Evolutionary conservation across 2,113 vertebrate genomes (phyloP).

Genomic region (Ciconia maguari): DNA sequence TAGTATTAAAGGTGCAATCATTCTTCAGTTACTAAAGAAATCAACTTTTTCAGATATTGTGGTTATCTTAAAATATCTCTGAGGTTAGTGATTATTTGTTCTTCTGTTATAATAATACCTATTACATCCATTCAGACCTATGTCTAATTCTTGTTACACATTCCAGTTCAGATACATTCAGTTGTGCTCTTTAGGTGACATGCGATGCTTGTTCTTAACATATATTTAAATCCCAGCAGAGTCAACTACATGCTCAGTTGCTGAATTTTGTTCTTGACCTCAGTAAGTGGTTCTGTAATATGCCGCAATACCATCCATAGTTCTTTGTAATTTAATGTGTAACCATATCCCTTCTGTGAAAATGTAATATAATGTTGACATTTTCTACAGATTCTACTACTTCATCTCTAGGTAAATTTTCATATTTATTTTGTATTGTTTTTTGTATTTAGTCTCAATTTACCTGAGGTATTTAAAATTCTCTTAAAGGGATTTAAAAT

Average conservation of each 20-base stretch:
- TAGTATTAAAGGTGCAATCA: not conserved
- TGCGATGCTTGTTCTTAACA: not conserved
- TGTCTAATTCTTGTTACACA: not conserved
- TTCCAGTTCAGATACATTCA: not conserved
- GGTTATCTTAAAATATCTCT: not conserved
- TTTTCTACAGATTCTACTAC: not conserved
- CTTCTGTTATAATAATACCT: not conserved
- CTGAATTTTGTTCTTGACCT: not conserved
- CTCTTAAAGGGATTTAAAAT: not conserved
- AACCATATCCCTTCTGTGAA: not conserved
- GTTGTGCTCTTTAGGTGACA: not conserved
- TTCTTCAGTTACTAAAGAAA: not conserved
- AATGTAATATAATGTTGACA: not conserved
- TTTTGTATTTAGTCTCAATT: not conserved
- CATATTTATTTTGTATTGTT: not conserved
- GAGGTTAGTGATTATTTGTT: not conserved
- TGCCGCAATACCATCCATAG: not conserved
- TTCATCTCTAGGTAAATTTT: not conserved
- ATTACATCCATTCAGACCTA: not conserved
- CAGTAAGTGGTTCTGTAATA: not conserved
- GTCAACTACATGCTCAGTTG: not conserved
- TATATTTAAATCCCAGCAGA: not conserved
- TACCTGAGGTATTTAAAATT: not conserved
- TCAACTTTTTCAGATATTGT: not conserved
- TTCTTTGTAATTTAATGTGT: not conserved